These are phyloP conservation scores for Theonella swinhoei DNA, from an alignment of 37 sponge, comb jelly and placozoan genomes.

Conservation along the genomic window DNA sequence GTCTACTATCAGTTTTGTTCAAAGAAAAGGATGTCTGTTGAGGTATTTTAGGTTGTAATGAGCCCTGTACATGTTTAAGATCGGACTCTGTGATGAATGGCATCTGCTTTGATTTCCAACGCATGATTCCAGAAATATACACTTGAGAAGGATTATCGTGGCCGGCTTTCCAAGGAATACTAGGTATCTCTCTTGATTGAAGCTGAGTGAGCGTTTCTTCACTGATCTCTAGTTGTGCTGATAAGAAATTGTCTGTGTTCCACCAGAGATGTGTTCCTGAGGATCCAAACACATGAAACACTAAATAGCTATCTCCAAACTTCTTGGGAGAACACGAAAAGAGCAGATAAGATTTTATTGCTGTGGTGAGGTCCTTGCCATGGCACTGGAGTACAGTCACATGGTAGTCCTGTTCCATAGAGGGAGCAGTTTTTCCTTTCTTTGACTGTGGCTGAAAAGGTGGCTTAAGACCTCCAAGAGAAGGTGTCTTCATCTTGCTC, in stretches of 20 bases:
- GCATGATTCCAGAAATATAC: slow-evolving; percentile 12
- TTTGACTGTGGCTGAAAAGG: neutral
- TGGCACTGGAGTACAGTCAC: neutral
- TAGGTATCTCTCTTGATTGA: neutral
- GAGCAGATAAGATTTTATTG: neutral
- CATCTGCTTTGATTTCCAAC: slow-evolving; percentile 31
- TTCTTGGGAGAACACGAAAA: neutral
- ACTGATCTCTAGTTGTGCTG: neutral
- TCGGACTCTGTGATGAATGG: neutral
- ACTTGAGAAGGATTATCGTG: neutral
- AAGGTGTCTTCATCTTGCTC: neutral
- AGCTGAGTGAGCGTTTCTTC: neutral
- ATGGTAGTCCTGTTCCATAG: neutral
- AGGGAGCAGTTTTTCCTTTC: neutral
- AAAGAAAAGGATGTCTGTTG: too few species aligned
- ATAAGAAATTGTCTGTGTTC: neutral
- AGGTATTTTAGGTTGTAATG: too few species aligned
- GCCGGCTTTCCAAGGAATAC: neutral
- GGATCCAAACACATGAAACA: neutral
- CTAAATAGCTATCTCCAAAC: neutral
- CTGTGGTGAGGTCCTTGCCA: neutral
- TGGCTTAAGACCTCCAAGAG: neutral
- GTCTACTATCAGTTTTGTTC: too few species aligned
- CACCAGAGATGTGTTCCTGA: slow-evolving; percentile 13
- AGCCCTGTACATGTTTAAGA: too few species aligned